Conservation (phyloP, 2,888 invertebrate species). For the Dasypogon diadema region DNA sequence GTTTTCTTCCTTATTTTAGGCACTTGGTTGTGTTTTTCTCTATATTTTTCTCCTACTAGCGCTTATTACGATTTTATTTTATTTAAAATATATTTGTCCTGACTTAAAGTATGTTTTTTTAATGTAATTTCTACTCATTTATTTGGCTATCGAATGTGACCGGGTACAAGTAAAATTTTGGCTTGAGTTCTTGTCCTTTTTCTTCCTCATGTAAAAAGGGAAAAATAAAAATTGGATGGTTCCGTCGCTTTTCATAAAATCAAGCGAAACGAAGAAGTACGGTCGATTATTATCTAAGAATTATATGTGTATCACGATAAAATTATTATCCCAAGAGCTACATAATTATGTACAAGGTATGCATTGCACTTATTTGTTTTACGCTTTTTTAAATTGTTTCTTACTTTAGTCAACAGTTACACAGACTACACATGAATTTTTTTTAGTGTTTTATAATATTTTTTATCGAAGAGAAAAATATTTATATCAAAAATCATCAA, state of each 20-base stretch:
- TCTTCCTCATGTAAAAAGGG: too few species aligned
- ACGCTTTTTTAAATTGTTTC: background rate
- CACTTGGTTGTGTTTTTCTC: too few species aligned
- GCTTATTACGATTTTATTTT: too few species aligned
- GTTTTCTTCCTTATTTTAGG: too few species aligned
- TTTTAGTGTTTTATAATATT: background rate
- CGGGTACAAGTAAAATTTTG: background rate
- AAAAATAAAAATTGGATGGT: too few species aligned
- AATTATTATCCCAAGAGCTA: background rate
- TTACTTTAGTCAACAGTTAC: background rate
- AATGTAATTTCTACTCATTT: background rate
- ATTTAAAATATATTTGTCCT: background rate
- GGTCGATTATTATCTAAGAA: too few species aligned
- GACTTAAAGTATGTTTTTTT: background rate
- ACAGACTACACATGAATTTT: conserved; percentile 32
- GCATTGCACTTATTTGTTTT: background rate
- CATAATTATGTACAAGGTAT: background rate
- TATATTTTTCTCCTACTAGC: too few species aligned
- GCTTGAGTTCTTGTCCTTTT: background rate
- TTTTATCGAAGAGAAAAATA: conserved; percentile 48
- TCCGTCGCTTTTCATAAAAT: too few species aligned
- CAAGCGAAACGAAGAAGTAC: too few species aligned
- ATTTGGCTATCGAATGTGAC: background rate
- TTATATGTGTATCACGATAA: background rate
- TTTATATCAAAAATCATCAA: conserved; percentile 46